phyloP scores from a whole-genome alignment of 2,888 invertebrate species.

The Oegoconia quadripuncta region DNA sequence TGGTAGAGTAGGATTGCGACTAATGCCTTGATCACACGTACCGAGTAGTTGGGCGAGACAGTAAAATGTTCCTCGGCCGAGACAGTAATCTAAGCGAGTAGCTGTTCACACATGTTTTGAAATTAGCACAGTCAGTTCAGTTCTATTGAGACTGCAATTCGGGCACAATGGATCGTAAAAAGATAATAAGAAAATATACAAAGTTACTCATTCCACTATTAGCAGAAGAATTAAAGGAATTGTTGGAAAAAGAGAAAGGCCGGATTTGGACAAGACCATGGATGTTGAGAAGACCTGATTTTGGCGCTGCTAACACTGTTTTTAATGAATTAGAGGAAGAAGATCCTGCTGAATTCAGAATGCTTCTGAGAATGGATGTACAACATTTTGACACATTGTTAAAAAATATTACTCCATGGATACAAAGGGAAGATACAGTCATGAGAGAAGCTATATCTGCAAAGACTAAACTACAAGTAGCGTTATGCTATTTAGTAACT shows the following conservation, averaged over 20 bases:
- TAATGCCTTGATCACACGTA: too few relatives aligned
- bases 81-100: too few relatives aligned
- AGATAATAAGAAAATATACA: too few relatives aligned
- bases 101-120: too few relatives aligned
- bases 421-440: constrained; percentile 12
- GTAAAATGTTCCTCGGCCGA: too few relatives aligned
- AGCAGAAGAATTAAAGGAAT: constrained; percentile 17
- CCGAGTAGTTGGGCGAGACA: too few relatives aligned
- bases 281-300: constrained; percentile 12
- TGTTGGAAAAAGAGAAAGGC: constrained; percentile 13
- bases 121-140: too few relatives aligned
- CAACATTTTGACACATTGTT: constrained; percentile 19
- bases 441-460: constrained; percentile 15
- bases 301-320: constrained; percentile 12
- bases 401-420: constrained; percentile 12
- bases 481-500: constrained; percentile 14
- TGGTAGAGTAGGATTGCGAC: too few relatives aligned
- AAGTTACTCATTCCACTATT: too few relatives aligned
- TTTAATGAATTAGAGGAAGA: constrained; percentile 17
- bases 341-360: constrained; percentile 18
- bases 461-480: constrained; percentile 16
- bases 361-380: constrained; percentile 13
- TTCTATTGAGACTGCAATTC: too few relatives aligned
- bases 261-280: constrained; percentile 16
- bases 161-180: too few relatives aligned